Conservation (phyloP, 2,113 vertebrate species). For the Pithys albifrons region DNA sequence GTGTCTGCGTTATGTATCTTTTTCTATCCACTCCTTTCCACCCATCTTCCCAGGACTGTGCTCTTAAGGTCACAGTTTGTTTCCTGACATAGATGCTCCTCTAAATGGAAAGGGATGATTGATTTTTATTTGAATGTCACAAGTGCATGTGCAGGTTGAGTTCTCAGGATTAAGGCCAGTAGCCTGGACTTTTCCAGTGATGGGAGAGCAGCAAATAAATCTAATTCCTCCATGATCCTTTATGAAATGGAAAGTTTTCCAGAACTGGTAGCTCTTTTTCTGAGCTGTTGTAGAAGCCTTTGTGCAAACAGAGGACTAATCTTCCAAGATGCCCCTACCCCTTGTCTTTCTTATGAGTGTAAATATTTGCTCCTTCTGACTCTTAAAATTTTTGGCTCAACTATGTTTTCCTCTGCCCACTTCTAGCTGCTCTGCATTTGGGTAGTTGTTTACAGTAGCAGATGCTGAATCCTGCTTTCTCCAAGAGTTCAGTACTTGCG, state of each 20-base stretch:
- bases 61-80: neutral
- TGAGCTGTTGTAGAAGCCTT: neutral
- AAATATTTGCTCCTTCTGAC: neutral
- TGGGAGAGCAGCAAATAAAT: neutral
- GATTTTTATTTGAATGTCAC: neutral
- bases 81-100: neutral
- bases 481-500: neutral
- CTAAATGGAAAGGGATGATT: neutral
- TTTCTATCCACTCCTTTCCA: neutral
- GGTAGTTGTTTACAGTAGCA: neutral
- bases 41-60: neutral
- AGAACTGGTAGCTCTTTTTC: neutral
- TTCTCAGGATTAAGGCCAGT: neutral
- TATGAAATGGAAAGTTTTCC: neutral
- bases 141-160: fast-evolving
- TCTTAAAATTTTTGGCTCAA: neutral
- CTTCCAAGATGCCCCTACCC: neutral
- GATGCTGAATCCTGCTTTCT: neutral
- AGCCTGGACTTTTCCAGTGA: neutral
- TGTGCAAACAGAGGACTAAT: neutral
- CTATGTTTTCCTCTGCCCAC: neutral
- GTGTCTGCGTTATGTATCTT: neutral
- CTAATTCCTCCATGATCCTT: neutral
- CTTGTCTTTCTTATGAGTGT: neutral
- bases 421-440: neutral